A percentile compares a stretch with the other conserved stretches of the same genome.
These are phyloP conservation scores for Atta colombica DNA, from an alignment of 1,140 invertebrate species.

Conservation along the genomic window DNA sequence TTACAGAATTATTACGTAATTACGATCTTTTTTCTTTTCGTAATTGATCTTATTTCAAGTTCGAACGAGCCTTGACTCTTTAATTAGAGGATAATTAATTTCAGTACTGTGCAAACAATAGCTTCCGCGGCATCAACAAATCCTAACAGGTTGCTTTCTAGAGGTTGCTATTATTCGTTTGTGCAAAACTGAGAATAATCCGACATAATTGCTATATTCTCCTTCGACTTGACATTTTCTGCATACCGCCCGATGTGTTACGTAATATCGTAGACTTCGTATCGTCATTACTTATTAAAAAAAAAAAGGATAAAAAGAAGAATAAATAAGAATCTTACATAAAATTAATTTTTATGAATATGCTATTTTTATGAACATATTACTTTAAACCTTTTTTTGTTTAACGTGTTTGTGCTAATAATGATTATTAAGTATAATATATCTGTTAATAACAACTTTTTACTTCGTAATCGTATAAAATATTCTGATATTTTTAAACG, in stretches of 20 bases:
- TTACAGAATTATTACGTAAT: conserved; percentile 3
- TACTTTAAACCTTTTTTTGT: not conserved
- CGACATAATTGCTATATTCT: conserved; percentile 40
- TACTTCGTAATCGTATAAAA: not conserved
- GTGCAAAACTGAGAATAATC: conserved; percentile 5
- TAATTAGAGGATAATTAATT: conserved; percentile 53
- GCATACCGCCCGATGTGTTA: not conserved
- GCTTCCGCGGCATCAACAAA: not conserved
- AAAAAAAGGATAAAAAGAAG: not conserved
- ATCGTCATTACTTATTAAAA: conserved; percentile 18
- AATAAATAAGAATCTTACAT: not conserved
- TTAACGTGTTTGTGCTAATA: not conserved
- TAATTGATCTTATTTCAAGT: conserved; percentile 28
- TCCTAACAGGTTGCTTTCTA: no score
- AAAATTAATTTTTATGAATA: conserved; percentile 4
- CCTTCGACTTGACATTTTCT: not conserved
- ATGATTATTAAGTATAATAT: not conserved
- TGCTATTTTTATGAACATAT: not conserved
- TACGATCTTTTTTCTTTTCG: no score
- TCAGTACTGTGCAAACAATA: conserved; percentile 21
- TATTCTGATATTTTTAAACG: not conserved
- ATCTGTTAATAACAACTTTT: not conserved
- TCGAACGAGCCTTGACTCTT: conserved; percentile 49
- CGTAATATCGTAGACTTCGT: not conserved
- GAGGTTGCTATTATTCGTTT: conserved; percentile 36